Conservation (phyloP, 2,797 vertebrate species). For the Cirrhinus mrigala region DNA sequence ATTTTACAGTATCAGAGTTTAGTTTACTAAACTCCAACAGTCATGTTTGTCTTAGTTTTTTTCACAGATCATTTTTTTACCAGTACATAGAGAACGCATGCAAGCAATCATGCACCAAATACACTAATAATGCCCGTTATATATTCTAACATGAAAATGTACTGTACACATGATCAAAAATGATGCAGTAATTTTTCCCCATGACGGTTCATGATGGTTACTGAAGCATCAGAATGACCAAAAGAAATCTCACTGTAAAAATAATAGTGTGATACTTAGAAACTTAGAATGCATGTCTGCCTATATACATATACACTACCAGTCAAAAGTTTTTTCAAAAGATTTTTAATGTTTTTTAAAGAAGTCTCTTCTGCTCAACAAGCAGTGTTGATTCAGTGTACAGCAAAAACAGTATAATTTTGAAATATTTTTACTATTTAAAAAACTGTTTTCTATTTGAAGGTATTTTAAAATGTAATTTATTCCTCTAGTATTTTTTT, state of each 20-base stretch:
- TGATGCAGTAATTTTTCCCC: background rate
- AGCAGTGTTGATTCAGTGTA: too few species aligned
- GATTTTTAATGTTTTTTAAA: too few species aligned
- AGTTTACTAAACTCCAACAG: background rate
- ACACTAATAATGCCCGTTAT: background rate
- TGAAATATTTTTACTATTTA: too few species aligned
- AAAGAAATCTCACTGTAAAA: constrained; percentile 32
- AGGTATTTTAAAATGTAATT: too few species aligned
- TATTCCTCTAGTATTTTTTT: too few species aligned
- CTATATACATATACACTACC: background rate
- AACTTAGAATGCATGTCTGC: background rate
- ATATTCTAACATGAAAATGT: background rate
- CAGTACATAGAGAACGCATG: background rate
- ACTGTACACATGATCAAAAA: background rate
- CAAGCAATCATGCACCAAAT: background rate
- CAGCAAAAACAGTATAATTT: too few species aligned
- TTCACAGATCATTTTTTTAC: background rate
- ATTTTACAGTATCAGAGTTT: background rate
- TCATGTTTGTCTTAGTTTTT: background rate
- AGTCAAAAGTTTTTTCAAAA: too few species aligned
- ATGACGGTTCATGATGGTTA: background rate
- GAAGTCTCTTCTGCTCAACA: too few species aligned
- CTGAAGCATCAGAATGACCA: background rate
- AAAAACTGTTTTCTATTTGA: too few species aligned
- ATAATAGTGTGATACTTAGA: background rate